A percentile compares a stretch with the other conserved stretches of the same genome.
phyloP scores from a whole-genome alignment of 2,113 vertebrate genomes.

The Pheucticus melanocephalus region DNA sequence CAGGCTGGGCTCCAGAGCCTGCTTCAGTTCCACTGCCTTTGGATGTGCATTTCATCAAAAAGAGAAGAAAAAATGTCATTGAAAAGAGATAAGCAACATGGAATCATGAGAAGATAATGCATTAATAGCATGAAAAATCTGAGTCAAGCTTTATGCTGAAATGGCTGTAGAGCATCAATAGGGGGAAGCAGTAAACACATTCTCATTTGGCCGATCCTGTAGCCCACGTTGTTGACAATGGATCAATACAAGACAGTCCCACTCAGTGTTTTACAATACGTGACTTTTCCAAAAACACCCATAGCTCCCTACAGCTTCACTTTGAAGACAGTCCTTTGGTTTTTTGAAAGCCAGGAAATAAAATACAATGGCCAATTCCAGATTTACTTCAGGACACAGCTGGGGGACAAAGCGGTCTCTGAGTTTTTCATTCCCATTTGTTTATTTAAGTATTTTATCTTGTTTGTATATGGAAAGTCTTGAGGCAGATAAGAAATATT shows the following conservation, averaged over 20 bases:
- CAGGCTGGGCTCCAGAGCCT: background rate
- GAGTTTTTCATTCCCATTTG: background rate
- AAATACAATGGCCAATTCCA: slow-evolving; percentile 28
- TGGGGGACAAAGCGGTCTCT: background rate
- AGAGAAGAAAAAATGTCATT: background rate
- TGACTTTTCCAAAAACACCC: background rate
- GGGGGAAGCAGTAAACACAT: slow-evolving; percentile 4
- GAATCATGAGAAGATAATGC: background rate
- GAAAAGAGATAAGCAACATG: background rate
- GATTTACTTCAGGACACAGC: background rate
- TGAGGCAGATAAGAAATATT: slow-evolving; percentile 13
- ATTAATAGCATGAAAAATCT: background rate
- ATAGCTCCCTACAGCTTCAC: background rate
- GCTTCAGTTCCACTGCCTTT: background rate
- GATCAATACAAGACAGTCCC: background rate
- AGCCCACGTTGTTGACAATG: background rate
- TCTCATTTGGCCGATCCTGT: background rate
- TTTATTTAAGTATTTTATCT: background rate
- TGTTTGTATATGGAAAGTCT: background rate
- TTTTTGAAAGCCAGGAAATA: slow-evolving; percentile 12
- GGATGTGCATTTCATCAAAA: background rate
- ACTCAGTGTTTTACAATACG: background rate
- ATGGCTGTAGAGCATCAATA: background rate
- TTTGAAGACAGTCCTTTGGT: slow-evolving; percentile 24
- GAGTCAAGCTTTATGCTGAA: background rate